phyloP scores from a whole-genome alignment of 2,113 vertebrate genomes.

The Hemichromis elongatus region DNA sequence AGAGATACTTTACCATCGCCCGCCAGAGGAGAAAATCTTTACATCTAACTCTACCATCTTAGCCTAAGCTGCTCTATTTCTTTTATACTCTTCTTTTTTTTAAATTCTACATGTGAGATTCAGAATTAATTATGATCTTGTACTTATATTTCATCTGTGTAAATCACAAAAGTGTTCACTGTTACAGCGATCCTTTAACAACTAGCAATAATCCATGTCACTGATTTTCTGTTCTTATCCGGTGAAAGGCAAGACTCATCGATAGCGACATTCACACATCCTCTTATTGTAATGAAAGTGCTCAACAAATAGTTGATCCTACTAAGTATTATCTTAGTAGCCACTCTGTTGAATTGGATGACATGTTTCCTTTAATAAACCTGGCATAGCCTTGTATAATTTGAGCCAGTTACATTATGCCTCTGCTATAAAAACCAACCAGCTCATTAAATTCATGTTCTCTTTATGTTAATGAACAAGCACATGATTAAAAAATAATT shows the following conservation, averaged over 20 bases:
- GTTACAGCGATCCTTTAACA: background rate
- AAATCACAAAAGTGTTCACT: background rate
- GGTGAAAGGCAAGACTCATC: background rate
- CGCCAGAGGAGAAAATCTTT: constrained; percentile 13
- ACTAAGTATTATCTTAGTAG: background rate
- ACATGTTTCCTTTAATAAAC: background rate
- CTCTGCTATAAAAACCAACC: background rate
- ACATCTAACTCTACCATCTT: constrained; percentile 9
- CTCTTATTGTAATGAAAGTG: too few species aligned
- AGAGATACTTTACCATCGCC: background rate
- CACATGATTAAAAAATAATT: background rate
- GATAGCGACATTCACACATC: background rate
- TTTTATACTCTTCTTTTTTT: background rate
- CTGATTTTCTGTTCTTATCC: background rate
- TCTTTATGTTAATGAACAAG: background rate
- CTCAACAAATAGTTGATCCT: background rate
- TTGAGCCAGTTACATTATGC: background rate
- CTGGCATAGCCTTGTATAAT: background rate
- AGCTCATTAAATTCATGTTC: background rate
- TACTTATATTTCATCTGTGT: background rate
- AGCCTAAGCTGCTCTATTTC: background rate
- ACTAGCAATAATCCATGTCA: background rate
- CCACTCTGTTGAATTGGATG: background rate
- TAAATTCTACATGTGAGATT: background rate
- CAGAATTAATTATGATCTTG: background rate